Base-by-base conservation (phyloP, 1,140 invertebrate species). In the Oryzaephilus surinamensis region DNA sequence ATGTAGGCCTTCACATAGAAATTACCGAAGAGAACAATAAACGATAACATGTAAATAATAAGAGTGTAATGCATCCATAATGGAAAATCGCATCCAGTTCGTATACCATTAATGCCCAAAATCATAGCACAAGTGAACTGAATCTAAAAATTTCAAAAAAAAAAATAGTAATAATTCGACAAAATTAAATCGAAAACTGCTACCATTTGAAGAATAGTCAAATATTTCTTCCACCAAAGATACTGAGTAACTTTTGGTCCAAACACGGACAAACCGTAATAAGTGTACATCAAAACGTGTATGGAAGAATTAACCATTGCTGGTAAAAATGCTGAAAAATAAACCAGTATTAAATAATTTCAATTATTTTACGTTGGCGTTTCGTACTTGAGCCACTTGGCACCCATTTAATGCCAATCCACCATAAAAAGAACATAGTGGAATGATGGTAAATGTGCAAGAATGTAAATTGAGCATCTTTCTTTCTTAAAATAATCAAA, bases 321-420 rank as follows among this genome's bases (percentile, higher is more conserved):
- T 17, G 84, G 86, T 21, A 92, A 65, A 58, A 88, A 86, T 6
- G 84, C 85, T 88, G 62, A 21, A 74, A 72, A 32, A 43, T 23
- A n/a, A n/a, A 33, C 10, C 13, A 33, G 11, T 12, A 18, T 16
- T 32, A 33, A 27, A 29, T 12, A 20, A 12, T 39, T 30, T 18
- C 20, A 18, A 31, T 21, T 15, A 17, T 20, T 19, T 30, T 21
- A n/a, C n/a, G n/a, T n/a, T n/a, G 19, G 19, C 11, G 27, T 29
- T 10, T n/a, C 19, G 79, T 65, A 89, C 86, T 80, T 17, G 87
- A 89, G 38, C 93, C 93, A 58, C 91, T 92, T 11, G 92, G 89
- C 6, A 95, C 88, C 85, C 88, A 97, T 71, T 94, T 94, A 43
- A 93, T 83, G 12, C 89, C 88, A 47, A 95, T 92, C 90, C 91